Evolutionary conservation across 1,140 invertebrate genomes (phyloP), one percentile per base, ranked within the genome.

Genomic region (Plodia interpunctella): DNA sequence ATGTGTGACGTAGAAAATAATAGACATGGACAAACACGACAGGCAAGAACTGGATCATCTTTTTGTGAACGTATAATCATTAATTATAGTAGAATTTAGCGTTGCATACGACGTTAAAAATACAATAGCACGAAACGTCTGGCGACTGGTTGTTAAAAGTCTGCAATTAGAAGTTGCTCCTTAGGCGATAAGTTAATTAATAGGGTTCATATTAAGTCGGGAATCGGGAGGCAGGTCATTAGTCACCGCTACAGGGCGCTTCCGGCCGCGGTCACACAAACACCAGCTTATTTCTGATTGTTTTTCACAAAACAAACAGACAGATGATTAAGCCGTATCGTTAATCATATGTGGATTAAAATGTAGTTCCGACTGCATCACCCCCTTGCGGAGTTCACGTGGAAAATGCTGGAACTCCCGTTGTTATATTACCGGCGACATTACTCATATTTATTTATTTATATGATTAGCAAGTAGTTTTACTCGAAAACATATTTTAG

Each of bases 221-320:
- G 73, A 74, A 73, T 35, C 9, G 21, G 21, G 38, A 44, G 77
- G 70, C 65, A 56, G 56, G 70, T 86, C 85, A 80, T 88, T 88
- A 84, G 86, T 88, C 85, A 88, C 70, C 11, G 18, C 70, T 55
- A 55, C 60, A 70, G 64, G 62, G 59, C 68, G 70, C 68, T 87
- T 83, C 81, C 82, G 83, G 2, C 80, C 83, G 75, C 72, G 68
- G 9, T 25, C 70, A 72, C 69, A 77, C 80, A 80, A 80, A 85
- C 77, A 77, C 71, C 67, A 69, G 76, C 76, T 82, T 83, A 81
- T 83, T 85, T 83, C 77, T 78, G 76, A 88, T 86, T 82, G 83
- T 84, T 86, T 86, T 80, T 80, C 80, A 86, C 84, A 82, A 83
- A 80, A 78, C 74, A 83, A 82, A 78, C 79, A 78, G 77, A 82